phyloP scores from a whole-genome alignment of 1,140 invertebrate genomes.

The Orchesella cincta region DNA sequence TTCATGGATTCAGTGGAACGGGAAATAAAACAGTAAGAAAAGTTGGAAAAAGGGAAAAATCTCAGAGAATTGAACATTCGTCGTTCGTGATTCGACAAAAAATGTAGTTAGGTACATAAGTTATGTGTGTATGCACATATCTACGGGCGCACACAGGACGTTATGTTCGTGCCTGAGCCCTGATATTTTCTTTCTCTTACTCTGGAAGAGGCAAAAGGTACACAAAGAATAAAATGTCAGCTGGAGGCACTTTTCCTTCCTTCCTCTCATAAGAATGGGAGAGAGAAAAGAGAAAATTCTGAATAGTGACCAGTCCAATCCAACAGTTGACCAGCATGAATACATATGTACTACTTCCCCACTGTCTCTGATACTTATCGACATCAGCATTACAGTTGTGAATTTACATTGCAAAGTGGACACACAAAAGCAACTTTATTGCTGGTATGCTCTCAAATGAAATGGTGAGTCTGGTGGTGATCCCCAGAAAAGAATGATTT shows the following conservation, averaged over 20 bases:
- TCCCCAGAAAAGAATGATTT: background rate
- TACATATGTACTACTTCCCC: conserved; percentile 3
- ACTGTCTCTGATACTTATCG: background rate
- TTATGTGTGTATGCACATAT: background rate
- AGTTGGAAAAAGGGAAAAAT: background rate
- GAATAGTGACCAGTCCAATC: background rate
- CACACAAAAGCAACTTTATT: too few species aligned
- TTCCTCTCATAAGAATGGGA: conserved; percentile 32
- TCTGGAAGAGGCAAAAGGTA: conserved; percentile 4
- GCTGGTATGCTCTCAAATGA: too few species aligned
- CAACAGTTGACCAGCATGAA: background rate
- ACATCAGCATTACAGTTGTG: background rate
- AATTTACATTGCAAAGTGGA: conserved; percentile 18
- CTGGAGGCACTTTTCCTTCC: conserved; percentile 29
- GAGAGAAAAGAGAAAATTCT: background rate
- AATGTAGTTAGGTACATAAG: background rate
- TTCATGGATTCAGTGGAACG: conserved; percentile 11
- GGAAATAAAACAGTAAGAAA: background rate
- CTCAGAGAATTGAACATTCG: conserved; percentile 7
- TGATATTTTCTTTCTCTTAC: conserved; percentile 6
- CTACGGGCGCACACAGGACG: background rate
- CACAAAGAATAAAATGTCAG: conserved; percentile 29
- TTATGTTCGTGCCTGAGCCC: background rate
- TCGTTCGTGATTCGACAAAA: conserved; percentile 7
- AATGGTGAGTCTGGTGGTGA: background rate